Evolutionary conservation across 2,888 invertebrate species (phyloP).

Genomic region (Gisinianus flammeolus): DNA sequence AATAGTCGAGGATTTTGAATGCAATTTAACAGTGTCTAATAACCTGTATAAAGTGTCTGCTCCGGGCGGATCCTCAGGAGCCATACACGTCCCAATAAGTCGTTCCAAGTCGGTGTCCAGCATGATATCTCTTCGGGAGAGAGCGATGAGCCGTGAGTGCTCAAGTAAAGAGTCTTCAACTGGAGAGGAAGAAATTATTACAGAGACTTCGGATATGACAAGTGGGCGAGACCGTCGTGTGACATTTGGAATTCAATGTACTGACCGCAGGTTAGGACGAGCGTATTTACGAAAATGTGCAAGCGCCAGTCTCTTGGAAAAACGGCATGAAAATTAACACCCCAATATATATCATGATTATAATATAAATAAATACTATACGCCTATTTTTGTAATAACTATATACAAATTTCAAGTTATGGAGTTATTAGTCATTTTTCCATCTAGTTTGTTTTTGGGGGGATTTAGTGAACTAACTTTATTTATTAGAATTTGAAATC

Average conservation of each 20-base stretch:
- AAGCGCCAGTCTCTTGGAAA: constrained; percentile 55
- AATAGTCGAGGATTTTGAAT: too few relatives aligned
- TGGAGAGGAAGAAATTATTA: constrained; percentile 52
- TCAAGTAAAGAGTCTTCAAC: constrained; percentile 54
- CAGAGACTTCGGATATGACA: constrained; percentile 51
- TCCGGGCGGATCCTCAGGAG: constrained; percentile 42
- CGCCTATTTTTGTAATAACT: not conserved
- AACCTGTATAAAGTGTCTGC: constrained; percentile 48
- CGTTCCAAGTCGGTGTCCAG: constrained; percentile 57
- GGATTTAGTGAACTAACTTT: too few relatives aligned
- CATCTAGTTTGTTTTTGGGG: too few relatives aligned
- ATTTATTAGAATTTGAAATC: not conserved
- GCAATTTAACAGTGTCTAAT: too few relatives aligned
- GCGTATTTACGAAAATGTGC: constrained; percentile 54
- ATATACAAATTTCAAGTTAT: too few relatives aligned
- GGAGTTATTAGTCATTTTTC: too few relatives aligned
- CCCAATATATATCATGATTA: too few relatives aligned
- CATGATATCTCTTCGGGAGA: constrained; percentile 53
- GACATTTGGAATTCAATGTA: constrained; percentile 52
- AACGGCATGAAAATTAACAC: constrained; percentile 43
- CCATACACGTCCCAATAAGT: constrained; percentile 51
- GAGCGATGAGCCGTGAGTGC: constrained; percentile 49
- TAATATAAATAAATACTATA: constrained; percentile 51
- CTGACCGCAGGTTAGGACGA: constrained; percentile 56
- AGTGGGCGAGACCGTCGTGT: constrained; percentile 53